phyloP scores from a whole-genome alignment of 2,888 invertebrate genomes.

The Chloroclystis v-ata region DNA sequence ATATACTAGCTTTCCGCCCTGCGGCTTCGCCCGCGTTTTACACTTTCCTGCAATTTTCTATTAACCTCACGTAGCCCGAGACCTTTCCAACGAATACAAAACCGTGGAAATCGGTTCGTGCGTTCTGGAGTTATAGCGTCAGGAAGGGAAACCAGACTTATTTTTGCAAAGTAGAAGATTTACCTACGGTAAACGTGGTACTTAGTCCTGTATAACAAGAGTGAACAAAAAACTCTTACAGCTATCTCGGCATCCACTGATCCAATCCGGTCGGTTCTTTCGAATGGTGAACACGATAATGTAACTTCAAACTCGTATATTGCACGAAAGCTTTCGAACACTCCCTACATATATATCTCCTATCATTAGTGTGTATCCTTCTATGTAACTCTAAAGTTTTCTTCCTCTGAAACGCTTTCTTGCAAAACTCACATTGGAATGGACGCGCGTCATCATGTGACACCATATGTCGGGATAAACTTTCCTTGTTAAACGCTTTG shows the following conservation, averaged over 20 bases:
- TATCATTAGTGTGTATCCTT: conserved; percentile 76
- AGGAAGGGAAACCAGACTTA: no score
- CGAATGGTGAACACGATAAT: conserved; percentile 72
- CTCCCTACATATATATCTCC: conserved; percentile 61
- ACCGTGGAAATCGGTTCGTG: no score
- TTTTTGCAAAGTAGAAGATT: no score
- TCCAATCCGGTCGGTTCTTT: conserved; percentile 29
- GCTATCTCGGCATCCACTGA: not conserved
- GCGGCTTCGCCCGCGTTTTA: no score
- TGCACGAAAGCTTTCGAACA: conserved; percentile 79
- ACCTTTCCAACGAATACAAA: no score
- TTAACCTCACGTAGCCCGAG: no score
- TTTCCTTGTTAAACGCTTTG: conserved; percentile 58
- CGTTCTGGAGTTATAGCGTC: no score
- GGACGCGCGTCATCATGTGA: conserved; percentile 77
- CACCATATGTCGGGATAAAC: conserved; percentile 74
- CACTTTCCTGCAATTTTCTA: no score
- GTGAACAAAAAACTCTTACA: conserved; percentile 5
- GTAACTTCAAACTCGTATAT: conserved; percentile 75
- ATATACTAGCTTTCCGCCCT: no score
- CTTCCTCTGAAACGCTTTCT: conserved; percentile 77
- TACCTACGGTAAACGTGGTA: no score
- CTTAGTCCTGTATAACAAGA: no score
- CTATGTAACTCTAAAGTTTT: conserved; percentile 75
- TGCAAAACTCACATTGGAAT: conserved; percentile 75